Percentiles rank a stretch among this genome's conserved stretches.
Conservation (phyloP, 2,113 vertebrate species). For the Emydocephalus ijimae region DNA sequence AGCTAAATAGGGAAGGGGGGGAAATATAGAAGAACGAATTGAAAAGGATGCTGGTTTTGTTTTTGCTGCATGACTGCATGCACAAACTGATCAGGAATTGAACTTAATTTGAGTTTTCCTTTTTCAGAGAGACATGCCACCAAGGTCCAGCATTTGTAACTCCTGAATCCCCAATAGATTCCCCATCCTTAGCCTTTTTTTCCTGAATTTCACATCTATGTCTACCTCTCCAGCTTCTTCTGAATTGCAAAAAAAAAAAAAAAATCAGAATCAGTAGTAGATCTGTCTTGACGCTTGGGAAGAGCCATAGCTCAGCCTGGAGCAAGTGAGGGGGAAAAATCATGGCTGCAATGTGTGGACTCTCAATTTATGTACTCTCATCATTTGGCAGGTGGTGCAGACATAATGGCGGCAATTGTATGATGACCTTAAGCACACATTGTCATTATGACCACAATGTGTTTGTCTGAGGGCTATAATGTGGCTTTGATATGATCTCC, state of each 20-base stretch:
- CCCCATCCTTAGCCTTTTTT: not conserved
- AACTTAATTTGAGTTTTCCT: not conserved
- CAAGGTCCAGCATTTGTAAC: not conserved
- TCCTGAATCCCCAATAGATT: not conserved
- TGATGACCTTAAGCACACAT: not conserved
- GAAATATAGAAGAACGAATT: not conserved
- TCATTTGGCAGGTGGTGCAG: not conserved
- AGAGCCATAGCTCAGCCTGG: not conserved
- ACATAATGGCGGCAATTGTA: not conserved
- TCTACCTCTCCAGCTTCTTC: not conserved
- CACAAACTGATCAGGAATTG: not conserved
- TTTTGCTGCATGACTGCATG: not conserved
- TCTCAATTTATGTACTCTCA: not conserved
- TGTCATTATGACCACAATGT: not conserved
- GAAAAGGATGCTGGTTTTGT: not conserved
- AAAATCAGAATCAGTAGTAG: not conserved
- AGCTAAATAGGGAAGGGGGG: not conserved
- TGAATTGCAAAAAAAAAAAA: not conserved
- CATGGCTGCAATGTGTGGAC: not conserved
- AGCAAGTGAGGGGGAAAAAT: not conserved
- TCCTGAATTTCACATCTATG: not conserved
- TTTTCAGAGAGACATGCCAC: not conserved
- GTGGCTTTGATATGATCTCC: not conserved
- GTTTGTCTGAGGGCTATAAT: not conserved
- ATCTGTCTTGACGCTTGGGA: not conserved